Percentiles rank a stretch among this genome's conserved stretches.
Evolutionary conservation across 2,113 vertebrate genomes (phyloP).

Genomic region (Gasterosteus aculeatus): DNA sequence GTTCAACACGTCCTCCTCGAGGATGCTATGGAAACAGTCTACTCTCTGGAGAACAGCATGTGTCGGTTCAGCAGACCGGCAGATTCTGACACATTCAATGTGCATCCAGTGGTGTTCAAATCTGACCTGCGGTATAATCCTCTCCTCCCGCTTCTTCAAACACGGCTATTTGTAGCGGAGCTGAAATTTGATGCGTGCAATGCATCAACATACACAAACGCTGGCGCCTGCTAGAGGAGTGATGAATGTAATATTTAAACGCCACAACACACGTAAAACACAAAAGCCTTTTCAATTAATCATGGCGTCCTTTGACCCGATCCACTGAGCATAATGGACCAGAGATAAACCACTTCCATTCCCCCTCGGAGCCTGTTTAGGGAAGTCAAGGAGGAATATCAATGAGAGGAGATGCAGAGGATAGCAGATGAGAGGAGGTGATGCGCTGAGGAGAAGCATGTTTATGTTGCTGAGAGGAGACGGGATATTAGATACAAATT

Average conservation of each 20-base stretch:
- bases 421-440: conserved; percentile 38
- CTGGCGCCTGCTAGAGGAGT: background rate
- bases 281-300: conserved; percentile 57
- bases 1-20: background rate
- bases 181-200: background rate
- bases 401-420: conserved; percentile 24
- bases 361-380: conserved; percentile 52
- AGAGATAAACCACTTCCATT: conserved; percentile 58
- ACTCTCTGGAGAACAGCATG: background rate
- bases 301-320: conserved; percentile 50
- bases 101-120: background rate
- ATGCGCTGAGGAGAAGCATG: conserved; percentile 49
- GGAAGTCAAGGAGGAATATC: conserved; percentile 19
- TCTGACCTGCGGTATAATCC: background rate
- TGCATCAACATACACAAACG: conserved; percentile 1
- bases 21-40: background rate
- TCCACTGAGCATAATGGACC: conserved; percentile 62
- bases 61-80: background rate
- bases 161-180: background rate
- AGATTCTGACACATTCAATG: background rate
- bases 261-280: conserved; percentile 27
- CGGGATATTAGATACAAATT: conserved; percentile 75
- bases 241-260: conserved; percentile 37
- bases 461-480: conserved; percentile 68
- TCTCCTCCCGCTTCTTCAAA: background rate